Evolutionary conservation across 2,888 invertebrate species (phyloP).

Genomic region (Stenolophus ochropezus): DNA sequence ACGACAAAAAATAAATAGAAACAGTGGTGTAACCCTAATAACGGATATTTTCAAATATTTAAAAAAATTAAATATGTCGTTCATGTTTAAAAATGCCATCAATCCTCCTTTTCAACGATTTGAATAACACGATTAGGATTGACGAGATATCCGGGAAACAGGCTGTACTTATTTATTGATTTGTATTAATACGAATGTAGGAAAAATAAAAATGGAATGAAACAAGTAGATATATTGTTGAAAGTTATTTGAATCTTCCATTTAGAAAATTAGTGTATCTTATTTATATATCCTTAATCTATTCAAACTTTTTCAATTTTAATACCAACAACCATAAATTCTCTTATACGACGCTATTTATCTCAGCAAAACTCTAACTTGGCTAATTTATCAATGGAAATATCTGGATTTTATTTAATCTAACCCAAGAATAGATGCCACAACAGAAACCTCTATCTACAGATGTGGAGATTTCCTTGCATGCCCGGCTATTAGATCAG

Average conservation of each 20-base stretch:
- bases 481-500: conserved; percentile 16
- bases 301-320: conserved; percentile 40
- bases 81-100: too few species aligned
- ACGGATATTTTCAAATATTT: too few species aligned
- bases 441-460: neutral
- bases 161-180: too few species aligned
- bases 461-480: conserved; percentile 1
- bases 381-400: conserved; percentile 36
- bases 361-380: conserved; percentile 13
- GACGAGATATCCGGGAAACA: too few species aligned
- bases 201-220: too few species aligned
- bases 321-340: conserved; percentile 42
- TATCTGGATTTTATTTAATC: conserved; percentile 25
- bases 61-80: too few species aligned
- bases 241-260: neutral
- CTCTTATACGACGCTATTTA: conserved; percentile 1
- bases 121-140: too few species aligned
- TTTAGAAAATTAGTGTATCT: neutral
- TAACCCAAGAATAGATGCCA: neutral
- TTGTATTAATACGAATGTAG: too few species aligned
- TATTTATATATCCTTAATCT: conserved; percentile 29
- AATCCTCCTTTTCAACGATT: too few species aligned
- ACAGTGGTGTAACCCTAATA: too few species aligned
- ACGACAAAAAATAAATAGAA: too few species aligned
- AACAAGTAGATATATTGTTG: too few species aligned